Percentiles rank a stretch among this genome's conserved stretches.
Evolutionary conservation across 2,797 vertebrate genomes (phyloP).

Genomic region (Chloroceryle inda): DNA sequence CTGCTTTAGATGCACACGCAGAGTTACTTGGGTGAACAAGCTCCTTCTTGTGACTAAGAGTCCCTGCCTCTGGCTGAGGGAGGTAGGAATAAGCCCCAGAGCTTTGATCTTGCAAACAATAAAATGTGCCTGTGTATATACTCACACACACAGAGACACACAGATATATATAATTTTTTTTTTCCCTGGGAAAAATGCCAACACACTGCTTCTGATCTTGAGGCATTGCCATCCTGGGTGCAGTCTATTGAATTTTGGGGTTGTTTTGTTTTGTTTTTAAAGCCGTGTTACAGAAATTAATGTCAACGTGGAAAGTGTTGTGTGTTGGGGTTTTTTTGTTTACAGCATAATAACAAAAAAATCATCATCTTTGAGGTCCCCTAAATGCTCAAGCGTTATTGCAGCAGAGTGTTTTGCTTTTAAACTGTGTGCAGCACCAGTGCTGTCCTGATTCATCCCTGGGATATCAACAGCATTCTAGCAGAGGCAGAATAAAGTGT

Average conservation of each 20-base stretch:
- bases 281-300: constrained; percentile 44
- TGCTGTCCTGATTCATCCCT: constrained; percentile 16
- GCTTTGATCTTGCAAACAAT: background rate
- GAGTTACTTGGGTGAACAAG: background rate
- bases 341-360: background rate
- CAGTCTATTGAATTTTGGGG: constrained; percentile 21
- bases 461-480: background rate
- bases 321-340: background rate
- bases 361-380: background rate
- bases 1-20: background rate
- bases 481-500: constrained; percentile 3
- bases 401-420: constrained; percentile 1
- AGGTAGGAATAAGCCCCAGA: background rate
- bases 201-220: constrained; percentile 21
- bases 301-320: constrained; percentile 9
- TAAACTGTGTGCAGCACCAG: background rate
- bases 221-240: constrained; percentile 25
- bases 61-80: background rate
- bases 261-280: constrained; percentile 56
- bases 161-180: background rate
- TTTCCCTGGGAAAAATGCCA: constrained; percentile 32
- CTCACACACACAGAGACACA: background rate
- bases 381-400: constrained; percentile 24
- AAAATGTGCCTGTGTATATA: background rate
- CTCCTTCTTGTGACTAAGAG: background rate